These are phyloP conservation scores for Chelonus insularis DNA, from an alignment of 1,140 invertebrate genomes.

Conservation along the genomic window DNA sequence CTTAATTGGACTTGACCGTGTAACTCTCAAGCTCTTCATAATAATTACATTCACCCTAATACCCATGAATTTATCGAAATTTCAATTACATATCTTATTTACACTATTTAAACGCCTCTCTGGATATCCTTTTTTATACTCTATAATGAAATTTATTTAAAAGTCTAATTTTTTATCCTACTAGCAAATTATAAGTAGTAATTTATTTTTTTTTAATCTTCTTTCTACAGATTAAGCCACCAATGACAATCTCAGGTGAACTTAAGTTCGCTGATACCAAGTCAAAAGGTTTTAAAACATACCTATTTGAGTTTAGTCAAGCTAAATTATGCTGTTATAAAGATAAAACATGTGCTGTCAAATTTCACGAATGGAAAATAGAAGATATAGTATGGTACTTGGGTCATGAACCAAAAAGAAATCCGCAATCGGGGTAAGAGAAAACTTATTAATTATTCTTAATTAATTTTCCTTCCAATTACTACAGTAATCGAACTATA, in stretches of 20 bases:
- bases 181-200: too few species aligned
- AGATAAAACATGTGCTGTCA: constrained; percentile 70
- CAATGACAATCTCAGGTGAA: constrained; percentile 68
- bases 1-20: constrained; percentile 44
- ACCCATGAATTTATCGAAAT: too few species aligned
- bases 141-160: too few species aligned
- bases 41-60: too few species aligned
- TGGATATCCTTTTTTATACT: too few species aligned
- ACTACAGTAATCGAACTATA: too few species aligned
- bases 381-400: constrained; percentile 82
- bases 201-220: not conserved
- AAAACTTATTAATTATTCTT: not conserved
- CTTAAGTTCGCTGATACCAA: constrained; percentile 78
- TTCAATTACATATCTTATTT: too few species aligned
- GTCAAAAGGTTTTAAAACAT: constrained; percentile 74
- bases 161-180: too few species aligned
- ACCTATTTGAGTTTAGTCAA: constrained; percentile 78
- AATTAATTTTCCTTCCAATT: too few species aligned
- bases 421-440: constrained; percentile 70
- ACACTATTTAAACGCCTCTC: too few species aligned
- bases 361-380: constrained; percentile 73
- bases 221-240: constrained; percentile 56
- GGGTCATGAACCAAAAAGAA: constrained; percentile 78
- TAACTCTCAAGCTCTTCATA: too few species aligned
- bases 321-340: constrained; percentile 80